A percentile compares a stretch with the other conserved stretches of the same genome.
Conservation (phyloP, 1,140 invertebrate species). For the Procambarus virginalis region DNA sequence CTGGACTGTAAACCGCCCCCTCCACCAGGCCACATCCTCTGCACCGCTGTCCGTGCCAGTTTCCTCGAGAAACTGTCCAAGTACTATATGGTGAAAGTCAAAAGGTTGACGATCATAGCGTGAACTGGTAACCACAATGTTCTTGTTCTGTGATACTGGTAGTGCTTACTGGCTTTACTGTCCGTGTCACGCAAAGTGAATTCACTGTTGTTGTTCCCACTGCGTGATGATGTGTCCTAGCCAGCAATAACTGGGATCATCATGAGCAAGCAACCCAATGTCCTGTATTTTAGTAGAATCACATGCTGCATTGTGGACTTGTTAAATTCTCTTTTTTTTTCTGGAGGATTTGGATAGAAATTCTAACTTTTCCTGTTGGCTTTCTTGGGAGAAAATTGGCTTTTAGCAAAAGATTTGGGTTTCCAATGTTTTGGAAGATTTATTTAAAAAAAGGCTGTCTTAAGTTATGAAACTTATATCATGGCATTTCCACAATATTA, state of each 20-base stretch:
- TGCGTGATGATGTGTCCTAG: slow-evolving; percentile 62
- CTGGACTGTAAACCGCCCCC: slow-evolving; percentile 55
- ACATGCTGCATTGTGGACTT: slow-evolving; percentile 70
- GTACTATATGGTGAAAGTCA: slow-evolving; percentile 61
- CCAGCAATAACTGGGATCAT: slow-evolving; percentile 66
- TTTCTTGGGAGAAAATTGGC: slow-evolving; percentile 29
- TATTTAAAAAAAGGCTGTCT: slow-evolving; percentile 44
- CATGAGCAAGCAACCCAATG: slow-evolving; percentile 63
- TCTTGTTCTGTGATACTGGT: slow-evolving; percentile 70
- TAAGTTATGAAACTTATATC: slow-evolving; percentile 50
- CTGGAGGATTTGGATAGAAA: not conserved
- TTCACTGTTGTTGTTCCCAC: slow-evolving; percentile 50
- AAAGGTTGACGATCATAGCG: slow-evolving; percentile 38
- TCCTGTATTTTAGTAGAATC: slow-evolving; percentile 68
- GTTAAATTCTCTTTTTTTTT: slow-evolving; percentile 40
- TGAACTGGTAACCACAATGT: slow-evolving; percentile 56
- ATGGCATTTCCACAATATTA: slow-evolving; percentile 66
- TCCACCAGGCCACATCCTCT: slow-evolving; percentile 43
- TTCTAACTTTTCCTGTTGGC: slow-evolving; percentile 5
- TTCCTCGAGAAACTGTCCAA: slow-evolving; percentile 66
- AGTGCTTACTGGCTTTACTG: slow-evolving; percentile 66
- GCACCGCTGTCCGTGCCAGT: slow-evolving; percentile 61
- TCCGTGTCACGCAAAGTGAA: slow-evolving; percentile 60
- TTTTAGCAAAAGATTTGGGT: slow-evolving; percentile 19
- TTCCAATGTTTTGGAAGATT: slow-evolving; percentile 46